Conservation (phyloP, 1,140 invertebrate species). For the Mycetomoellerius zeteki region DNA sequence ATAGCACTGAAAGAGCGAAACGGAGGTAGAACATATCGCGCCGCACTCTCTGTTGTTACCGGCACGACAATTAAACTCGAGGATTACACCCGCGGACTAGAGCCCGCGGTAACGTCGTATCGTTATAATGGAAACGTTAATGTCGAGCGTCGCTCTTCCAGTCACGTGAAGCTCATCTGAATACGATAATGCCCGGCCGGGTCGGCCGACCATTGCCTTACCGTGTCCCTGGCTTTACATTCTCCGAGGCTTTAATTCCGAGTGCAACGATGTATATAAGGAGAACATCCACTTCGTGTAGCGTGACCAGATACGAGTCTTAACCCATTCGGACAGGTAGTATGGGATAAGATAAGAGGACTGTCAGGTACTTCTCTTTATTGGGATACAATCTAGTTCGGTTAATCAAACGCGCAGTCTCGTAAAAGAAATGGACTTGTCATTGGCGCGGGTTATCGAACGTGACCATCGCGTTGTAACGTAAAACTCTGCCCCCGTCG, state of each 20-base stretch:
- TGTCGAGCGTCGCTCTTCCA: slow-evolving; percentile 68
- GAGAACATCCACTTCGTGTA: slow-evolving; percentile 62
- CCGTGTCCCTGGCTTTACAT: slow-evolving; percentile 71
- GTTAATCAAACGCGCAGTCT: slow-evolving; percentile 53
- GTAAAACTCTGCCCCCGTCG: not conserved
- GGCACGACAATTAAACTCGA: slow-evolving; percentile 54
- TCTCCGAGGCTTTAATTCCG: slow-evolving; percentile 71
- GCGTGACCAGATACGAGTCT: slow-evolving; percentile 78
- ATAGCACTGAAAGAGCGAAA: slow-evolving; percentile 1
- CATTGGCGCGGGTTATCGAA: slow-evolving; percentile 20
- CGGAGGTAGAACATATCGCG: slow-evolving; percentile 32
- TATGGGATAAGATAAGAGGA: slow-evolving; percentile 73
- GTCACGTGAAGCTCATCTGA: slow-evolving; percentile 70
- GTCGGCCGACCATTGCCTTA: slow-evolving; percentile 68
- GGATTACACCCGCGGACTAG: slow-evolving; percentile 45
- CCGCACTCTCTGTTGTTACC: slow-evolving; percentile 35
- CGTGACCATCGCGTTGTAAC: not conserved
- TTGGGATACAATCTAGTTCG: slow-evolving; percentile 68
- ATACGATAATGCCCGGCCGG: slow-evolving; percentile 72
- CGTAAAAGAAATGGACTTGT: slow-evolving; percentile 56
- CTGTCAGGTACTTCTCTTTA: slow-evolving; percentile 69
- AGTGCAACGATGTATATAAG: slow-evolving; percentile 53
- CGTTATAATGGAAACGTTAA: slow-evolving; percentile 75
- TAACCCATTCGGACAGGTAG: slow-evolving; percentile 66
- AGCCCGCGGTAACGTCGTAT: slow-evolving; percentile 29